Base-by-base conservation (phyloP, 2,888 invertebrate genomes). In the Helobdella robusta region DNA sequence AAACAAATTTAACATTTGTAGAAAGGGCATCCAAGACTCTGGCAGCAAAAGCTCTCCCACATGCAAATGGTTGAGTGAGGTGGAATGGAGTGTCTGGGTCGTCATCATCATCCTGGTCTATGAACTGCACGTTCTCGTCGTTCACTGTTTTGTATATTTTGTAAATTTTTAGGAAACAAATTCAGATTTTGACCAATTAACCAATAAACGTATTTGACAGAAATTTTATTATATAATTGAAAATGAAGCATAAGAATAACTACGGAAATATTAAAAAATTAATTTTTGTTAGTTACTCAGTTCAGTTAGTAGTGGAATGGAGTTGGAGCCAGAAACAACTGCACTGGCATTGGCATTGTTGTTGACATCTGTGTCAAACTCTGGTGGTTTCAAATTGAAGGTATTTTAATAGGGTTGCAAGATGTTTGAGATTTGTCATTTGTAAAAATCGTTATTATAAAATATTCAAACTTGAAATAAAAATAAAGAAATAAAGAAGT, bases 21-120 rank as follows among this genome's bases (percentile, higher is more conserved):
- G 62, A 50, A 23, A 62, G 62, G 28, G 62, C 46, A 46, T 50
- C 62, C 2, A 62, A 32, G 30, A 62, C 62, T 30, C 62, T 36
- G 1, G 62, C 30, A 25, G 30, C 18, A 23, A 62, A 62, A 11
- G 34, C 44, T 50, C 20, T 62, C 0, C 62, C 62, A 34, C 62
- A 62, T 32, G 62, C 62, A 46, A 46, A 62, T 5, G 48, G 50
- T 35, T 34, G 44, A 18, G 46, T 62, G 18, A 30, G 11, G 20
- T 62, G 46, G 50, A 32, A 62, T 15, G 15, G 46, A 15, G 20
- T 11, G 23, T 62, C 32, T 18, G 62, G 20, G 23, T 62, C 62
- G 20, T n/a, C 32, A 8, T 28, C n/a, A 48, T 30, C 50, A 20
- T 15, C 18, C n/a, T n/a, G n/a, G 20, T 44, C 32, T 32, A 62